Conservation (phyloP, 2,888 invertebrate genomes). For the Leptothorax acervorum region DNA sequence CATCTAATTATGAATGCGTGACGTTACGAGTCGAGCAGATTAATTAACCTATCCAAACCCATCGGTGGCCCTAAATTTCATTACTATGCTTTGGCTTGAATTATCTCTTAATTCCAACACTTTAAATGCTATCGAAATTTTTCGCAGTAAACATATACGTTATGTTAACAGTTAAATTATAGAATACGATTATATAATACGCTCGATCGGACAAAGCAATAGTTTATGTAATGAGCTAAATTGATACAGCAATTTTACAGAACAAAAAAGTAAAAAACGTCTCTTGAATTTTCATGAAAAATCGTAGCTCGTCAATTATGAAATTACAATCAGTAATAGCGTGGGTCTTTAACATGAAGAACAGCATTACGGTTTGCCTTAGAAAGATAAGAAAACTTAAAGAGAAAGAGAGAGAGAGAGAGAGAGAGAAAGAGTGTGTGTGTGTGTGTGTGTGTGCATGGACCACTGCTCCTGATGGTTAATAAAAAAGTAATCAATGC, state of each 20-base stretch:
- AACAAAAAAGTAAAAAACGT: neutral
- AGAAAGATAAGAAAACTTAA: neutral
- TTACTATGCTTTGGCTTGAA: neutral
- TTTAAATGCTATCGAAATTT: neutral
- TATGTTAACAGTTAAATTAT: neutral
- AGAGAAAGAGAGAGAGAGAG: neutral
- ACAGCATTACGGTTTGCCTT: neutral
- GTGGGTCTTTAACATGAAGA: neutral
- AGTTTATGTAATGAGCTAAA: neutral
- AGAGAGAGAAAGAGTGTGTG: too few species aligned
- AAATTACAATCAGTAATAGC: neutral
- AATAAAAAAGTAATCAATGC: slow-evolving; percentile 65
- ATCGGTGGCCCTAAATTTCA: neutral
- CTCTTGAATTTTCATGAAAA: neutral
- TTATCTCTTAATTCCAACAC: neutral
- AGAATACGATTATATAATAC: too few species aligned
- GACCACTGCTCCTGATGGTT: slow-evolving; percentile 59
- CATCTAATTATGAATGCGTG: slow-evolving; percentile 32
- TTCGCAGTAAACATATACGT: neutral
- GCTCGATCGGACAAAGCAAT: neutral
- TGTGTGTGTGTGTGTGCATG: neutral
- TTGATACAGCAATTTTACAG: neutral
- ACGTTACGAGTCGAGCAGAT: slow-evolving; percentile 18
- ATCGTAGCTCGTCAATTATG: neutral
- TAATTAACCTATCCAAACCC: slow-evolving; percentile 21